These are phyloP conservation scores for Dreissena polymorpha DNA, from an alignment of 1,140 invertebrate genomes.

Conservation along the genomic window DNA sequence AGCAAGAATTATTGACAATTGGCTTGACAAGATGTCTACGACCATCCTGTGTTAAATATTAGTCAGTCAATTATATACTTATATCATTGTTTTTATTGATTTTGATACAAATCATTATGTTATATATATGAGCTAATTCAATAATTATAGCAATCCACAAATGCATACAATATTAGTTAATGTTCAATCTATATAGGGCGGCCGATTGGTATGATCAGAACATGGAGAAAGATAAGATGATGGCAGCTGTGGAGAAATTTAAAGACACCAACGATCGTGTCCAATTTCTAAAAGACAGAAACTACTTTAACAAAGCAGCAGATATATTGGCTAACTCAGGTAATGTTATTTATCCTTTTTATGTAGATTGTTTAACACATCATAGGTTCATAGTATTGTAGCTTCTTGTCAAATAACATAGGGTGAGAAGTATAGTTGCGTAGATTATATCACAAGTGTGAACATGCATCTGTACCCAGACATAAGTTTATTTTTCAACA, in stretches of 20 bases:
- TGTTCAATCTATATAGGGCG: slow-evolving; percentile 41
- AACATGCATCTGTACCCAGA: not conserved
- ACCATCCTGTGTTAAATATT: not conserved
- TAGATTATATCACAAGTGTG: not conserved
- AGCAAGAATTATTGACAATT: no score
- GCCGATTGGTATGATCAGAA: slow-evolving; percentile 60
- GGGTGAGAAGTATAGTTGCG: not conserved
- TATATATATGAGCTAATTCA: no score
- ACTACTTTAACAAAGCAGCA: slow-evolving; percentile 60
- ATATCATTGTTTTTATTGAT: not conserved
- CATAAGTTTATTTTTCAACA: not conserved
- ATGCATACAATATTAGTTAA: not conserved
- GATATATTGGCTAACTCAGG: slow-evolving; percentile 56
- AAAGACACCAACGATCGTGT: slow-evolving; percentile 59
- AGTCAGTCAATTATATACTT: not conserved
- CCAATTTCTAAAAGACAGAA: slow-evolving; percentile 63
- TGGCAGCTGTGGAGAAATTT: slow-evolving; percentile 62
- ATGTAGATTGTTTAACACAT: no score
- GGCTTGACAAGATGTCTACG: no score
- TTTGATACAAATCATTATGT: no score
- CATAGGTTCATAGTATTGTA: no score
- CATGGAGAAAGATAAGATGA: slow-evolving; percentile 57
- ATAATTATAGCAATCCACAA: not conserved
- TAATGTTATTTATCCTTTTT: slow-evolving; percentile 23
- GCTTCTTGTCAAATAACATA: not conserved